A percentile compares a stretch with the other conserved stretches of the same genome.
phyloP scores from a whole-genome alignment of 2,113 vertebrate genomes.

The Talpa occidentalis region DNA sequence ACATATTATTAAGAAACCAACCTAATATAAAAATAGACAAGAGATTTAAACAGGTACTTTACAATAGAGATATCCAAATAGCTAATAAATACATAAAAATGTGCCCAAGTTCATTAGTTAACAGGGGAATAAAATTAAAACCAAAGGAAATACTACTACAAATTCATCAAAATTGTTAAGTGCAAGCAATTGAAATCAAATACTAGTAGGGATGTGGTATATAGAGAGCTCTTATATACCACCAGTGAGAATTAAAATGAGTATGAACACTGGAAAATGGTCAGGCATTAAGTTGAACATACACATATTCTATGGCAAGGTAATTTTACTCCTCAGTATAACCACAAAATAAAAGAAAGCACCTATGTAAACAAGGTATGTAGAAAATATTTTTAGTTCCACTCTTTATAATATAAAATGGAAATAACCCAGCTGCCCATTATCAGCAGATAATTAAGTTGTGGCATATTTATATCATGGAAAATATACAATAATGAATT shows the following conservation, averaged over 20 bases:
- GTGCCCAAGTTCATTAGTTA: neutral
- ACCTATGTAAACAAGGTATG: neutral
- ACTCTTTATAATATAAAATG: neutral
- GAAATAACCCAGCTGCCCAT: neutral
- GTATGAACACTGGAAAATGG: neutral
- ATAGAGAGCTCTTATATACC: neutral
- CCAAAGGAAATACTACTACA: neutral
- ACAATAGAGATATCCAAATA: neutral
- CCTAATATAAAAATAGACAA: neutral
- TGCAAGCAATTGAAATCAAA: neutral
- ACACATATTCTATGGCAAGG: neutral
- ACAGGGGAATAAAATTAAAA: neutral
- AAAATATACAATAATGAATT: neutral
- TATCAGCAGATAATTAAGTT: neutral
- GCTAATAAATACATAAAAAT: neutral
- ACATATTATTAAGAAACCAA: neutral
- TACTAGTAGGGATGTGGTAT: neutral
- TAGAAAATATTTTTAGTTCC: neutral
- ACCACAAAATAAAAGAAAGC: neutral
- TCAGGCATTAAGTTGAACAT: neutral
- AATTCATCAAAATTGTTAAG: neutral
- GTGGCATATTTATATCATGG: neutral
- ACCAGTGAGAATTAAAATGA: neutral
- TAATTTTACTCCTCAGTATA: neutral
- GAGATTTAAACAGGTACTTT: neutral